Evolutionary conservation across 2,797 vertebrate species (phyloP).

Genomic region (Centropyge bicolor): DNA sequence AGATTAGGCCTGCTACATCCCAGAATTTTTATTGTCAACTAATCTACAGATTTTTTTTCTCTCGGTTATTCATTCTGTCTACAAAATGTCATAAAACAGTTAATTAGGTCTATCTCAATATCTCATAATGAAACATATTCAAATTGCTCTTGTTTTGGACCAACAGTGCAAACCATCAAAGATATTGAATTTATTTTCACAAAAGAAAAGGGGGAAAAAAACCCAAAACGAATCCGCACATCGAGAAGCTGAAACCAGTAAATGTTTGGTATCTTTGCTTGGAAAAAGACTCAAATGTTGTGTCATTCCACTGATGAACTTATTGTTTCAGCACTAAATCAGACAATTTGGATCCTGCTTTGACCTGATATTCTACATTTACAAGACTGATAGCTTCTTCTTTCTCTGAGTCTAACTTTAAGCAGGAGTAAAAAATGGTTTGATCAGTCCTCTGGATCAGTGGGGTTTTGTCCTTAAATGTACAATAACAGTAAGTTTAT

Average conservation of each 20-base stretch:
- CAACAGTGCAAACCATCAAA: neutral
- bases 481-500: neutral
- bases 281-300: neutral
- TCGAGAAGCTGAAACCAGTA: neutral
- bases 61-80: neutral
- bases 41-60: neutral
- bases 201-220: neutral
- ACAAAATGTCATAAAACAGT: neutral
- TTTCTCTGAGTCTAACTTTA: too few species aligned
- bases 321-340: neutral
- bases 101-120: neutral
- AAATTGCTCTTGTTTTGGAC: neutral
- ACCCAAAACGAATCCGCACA: neutral
- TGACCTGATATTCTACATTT: neutral
- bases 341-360: neutral
- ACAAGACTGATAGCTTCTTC: neutral
- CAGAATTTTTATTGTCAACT: neutral
- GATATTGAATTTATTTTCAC: neutral
- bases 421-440: neutral
- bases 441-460: neutral
- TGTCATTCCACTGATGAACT: neutral
- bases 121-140: too few species aligned
- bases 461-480: neutral
- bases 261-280: neutral
- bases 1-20: neutral